These are phyloP conservation scores for Smittia aterrima DNA, from an alignment of 2,888 invertebrate species.

Conservation along the genomic window DNA sequence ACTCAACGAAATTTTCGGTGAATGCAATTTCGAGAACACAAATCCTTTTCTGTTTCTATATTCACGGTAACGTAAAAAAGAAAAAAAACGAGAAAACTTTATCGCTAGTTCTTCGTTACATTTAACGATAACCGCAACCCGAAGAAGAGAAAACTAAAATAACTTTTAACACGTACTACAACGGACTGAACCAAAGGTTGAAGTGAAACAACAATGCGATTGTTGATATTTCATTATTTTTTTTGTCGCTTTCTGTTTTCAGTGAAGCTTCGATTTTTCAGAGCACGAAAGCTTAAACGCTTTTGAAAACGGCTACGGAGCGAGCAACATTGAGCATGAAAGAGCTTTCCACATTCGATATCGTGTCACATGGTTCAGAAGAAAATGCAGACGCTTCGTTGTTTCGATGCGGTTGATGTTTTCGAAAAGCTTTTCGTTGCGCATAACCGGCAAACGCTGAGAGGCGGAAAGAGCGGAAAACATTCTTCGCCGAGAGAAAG, in stretches of 20 bases:
- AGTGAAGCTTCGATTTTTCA: background rate
- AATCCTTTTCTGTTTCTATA: background rate
- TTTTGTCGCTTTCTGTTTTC: constrained; percentile 21
- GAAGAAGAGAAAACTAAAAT: constrained; percentile 9
- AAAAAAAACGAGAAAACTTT: background rate
- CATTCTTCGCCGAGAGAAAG: background rate
- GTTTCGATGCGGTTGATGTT: background rate
- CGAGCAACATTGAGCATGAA: constrained; percentile 16
- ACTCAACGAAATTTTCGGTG: background rate
- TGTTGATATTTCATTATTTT: constrained; percentile 42
- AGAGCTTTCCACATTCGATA: constrained; percentile 23
- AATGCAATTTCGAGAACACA: background rate
- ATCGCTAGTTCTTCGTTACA: background rate
- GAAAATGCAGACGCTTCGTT: constrained; percentile 4
- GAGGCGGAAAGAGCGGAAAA: background rate
- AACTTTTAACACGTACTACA: constrained; percentile 37
- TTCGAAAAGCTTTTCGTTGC: constrained; percentile 14
- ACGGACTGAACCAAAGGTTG: constrained; percentile 39
- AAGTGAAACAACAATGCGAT: constrained; percentile 41
- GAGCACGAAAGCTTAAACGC: constrained; percentile 8
- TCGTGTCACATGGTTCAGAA: background rate
- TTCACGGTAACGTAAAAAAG: background rate
- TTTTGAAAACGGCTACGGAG: background rate
- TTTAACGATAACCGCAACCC: background rate
- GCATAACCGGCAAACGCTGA: background rate